These are phyloP conservation scores for Bradypodion ventrale DNA, from an alignment of 2,797 vertebrate species.

Conservation along the genomic window DNA sequence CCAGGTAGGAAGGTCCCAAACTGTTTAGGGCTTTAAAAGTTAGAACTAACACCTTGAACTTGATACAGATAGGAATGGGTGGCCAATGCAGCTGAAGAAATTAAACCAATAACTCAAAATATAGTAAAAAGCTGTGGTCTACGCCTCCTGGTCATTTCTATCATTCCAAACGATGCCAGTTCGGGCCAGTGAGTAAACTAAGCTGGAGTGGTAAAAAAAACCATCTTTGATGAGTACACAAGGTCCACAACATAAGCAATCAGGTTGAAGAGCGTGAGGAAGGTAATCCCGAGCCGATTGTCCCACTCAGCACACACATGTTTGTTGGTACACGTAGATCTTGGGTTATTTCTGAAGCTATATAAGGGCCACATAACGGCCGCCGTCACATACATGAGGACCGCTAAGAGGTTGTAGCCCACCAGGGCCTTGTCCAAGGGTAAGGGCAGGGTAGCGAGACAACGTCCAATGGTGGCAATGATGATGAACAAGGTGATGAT, in stretches of 20 bases:
- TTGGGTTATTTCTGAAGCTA: slow-evolving; percentile 58
- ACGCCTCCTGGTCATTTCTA: neutral
- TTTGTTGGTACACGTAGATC: rapidly evolving
- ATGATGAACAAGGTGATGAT: slow-evolving; percentile 81
- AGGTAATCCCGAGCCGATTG: slow-evolving; percentile 73
- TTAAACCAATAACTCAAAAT: neutral
- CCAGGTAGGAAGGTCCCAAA: too few relatives aligned
- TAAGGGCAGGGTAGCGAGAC: slow-evolving; percentile 75
- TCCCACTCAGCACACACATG: slow-evolving; percentile 43
- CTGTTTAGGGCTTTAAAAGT: too few relatives aligned
- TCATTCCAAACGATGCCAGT: rapidly evolving
- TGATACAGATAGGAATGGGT: too few relatives aligned
- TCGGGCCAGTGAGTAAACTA: slow-evolving; percentile 43
- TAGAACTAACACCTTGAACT: too few relatives aligned
- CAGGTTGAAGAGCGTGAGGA: slow-evolving; percentile 85
- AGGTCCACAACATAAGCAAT: slow-evolving; percentile 84
- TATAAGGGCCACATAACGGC: slow-evolving; percentile 86
- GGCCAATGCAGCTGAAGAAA: too few relatives aligned
- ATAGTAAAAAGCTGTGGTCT: neutral
- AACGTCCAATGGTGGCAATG: slow-evolving; percentile 79
- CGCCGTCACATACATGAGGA: slow-evolving; percentile 84
- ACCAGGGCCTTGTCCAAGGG: slow-evolving; percentile 79
- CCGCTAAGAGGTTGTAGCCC: slow-evolving; percentile 78
- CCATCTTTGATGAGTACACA: slow-evolving; percentile 80
- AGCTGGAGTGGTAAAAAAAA: slow-evolving; percentile 72